Base-by-base conservation (phyloP, 2,888 invertebrate genomes). In the Sminthurinus aureus region DNA sequence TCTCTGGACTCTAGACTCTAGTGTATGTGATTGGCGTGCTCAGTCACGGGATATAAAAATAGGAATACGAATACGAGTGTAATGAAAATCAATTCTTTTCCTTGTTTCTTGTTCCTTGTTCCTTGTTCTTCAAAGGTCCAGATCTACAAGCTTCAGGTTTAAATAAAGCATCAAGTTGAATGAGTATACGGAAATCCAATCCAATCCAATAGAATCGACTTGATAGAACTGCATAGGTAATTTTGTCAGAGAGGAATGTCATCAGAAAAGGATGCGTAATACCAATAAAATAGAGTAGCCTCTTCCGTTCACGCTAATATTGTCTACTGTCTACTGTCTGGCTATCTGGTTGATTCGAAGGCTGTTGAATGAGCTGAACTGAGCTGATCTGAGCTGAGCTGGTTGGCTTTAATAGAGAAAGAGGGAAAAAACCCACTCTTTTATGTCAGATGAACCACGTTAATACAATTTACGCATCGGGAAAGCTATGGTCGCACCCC, bases 401-500 rank as follows among this genome's bases (percentile, higher is more conserved):
- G 38, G 38, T 38, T 38, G 38, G 38, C 38, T 38, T 38, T 38
- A 38, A 38, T n/a, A 69, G 3, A 69, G 20, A 20, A 69, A 69
- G 9, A 69, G 11, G 50, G 22, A 74, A 75, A 38, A 26, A 51
- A 38, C 38, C 38, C 38, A 71, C 26, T 80, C 80, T 71, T 80
- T 69, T 69, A 69, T 80, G 80, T 69, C 11, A 80, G 80, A 80
- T 67, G 80, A 71, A 51, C 69, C 69, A 80, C 15, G 71, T 67
- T 80, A 80, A 80, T 80, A 71, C 71, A 80, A 80, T 80, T 67
- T 67, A 69, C 66, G 51, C 69, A 71, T 75, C 38, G 50, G 4
- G 69, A 50, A 51, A 52, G 71, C 26, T 80, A 38, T 69, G 79
- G 67, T 79, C 79, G 67, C 80, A 80, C 80, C 80, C 80, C 80